These are phyloP conservation scores for Asbolus verrucosus DNA, from an alignment of 1,140 invertebrate species.

Conservation along the genomic window DNA sequence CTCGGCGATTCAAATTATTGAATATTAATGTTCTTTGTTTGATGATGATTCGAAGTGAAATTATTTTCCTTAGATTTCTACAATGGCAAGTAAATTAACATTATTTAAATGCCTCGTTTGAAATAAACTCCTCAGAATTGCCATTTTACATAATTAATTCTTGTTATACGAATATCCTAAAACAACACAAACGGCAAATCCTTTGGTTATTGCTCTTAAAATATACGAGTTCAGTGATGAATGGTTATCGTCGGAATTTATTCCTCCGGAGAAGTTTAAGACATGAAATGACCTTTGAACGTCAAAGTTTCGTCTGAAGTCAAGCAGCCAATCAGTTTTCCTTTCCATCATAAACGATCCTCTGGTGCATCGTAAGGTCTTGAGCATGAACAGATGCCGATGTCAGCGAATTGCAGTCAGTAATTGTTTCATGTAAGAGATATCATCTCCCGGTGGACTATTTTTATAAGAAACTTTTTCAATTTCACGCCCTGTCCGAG, in stretches of 20 bases:
- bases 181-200: not conserved
- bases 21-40: conserved; percentile 36
- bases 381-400: conserved; percentile 20
- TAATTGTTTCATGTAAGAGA: conserved; percentile 57
- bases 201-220: not conserved
- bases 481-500: conserved; percentile 61
- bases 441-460: conserved; percentile 53
- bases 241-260: too few relatives aligned
- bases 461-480: conserved; percentile 62
- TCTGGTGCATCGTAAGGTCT: not conserved
- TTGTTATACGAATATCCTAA: not conserved
- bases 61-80: conserved; percentile 1
- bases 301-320: too few relatives aligned
- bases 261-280: too few relatives aligned
- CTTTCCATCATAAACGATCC: too few relatives aligned
- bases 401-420: conserved; percentile 34
- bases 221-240: not conserved
- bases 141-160: conserved; percentile 28
- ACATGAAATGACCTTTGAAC: too few relatives aligned
- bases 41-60: conserved; percentile 26
- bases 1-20: conserved; percentile 2
- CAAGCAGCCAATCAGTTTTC: too few relatives aligned
- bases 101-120: conserved; percentile 28
- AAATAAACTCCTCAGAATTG: conserved; percentile 23
- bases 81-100: conserved; percentile 14